These are phyloP conservation scores for Dynastes maya DNA, from an alignment of 2,888 invertebrate species.

Conservation along the genomic window DNA sequence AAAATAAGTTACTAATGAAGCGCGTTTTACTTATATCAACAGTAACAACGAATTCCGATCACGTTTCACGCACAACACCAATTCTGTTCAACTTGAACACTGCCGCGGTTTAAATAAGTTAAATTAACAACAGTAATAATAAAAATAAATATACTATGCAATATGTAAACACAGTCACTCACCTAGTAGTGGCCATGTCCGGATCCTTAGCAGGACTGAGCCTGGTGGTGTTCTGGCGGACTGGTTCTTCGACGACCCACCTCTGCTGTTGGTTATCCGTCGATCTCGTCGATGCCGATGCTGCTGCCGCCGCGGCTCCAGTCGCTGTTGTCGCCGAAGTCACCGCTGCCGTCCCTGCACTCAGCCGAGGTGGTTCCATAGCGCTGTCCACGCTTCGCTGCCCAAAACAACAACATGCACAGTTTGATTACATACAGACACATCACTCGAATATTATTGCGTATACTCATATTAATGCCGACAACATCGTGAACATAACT, in stretches of 20 bases:
- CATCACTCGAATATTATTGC: background rate
- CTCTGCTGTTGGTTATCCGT: constrained; percentile 54
- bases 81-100: too few species aligned
- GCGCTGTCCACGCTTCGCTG: constrained; percentile 70
- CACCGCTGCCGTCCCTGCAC: constrained; percentile 61
- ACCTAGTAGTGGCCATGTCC: constrained; percentile 65
- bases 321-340: constrained; percentile 60
- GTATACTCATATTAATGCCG: background rate
- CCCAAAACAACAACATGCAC: constrained; percentile 55
- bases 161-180: constrained; percentile 52
- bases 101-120: too few species aligned
- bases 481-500: background rate
- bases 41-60: too few species aligned
- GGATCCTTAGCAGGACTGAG: constrained; percentile 71
- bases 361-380: constrained; percentile 62
- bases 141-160: too few species aligned
- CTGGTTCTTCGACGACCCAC: constrained; percentile 68
- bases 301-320: constrained; percentile 59
- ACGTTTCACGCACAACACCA: too few species aligned
- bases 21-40: too few species aligned
- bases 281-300: constrained; percentile 49
- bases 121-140: too few species aligned
- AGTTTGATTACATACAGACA: background rate
- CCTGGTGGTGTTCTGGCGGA: constrained; percentile 63
- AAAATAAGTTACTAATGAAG: too few species aligned